phyloP scores from a whole-genome alignment of 2,797 vertebrate species.

The Philypnodon macrostomus region DNA sequence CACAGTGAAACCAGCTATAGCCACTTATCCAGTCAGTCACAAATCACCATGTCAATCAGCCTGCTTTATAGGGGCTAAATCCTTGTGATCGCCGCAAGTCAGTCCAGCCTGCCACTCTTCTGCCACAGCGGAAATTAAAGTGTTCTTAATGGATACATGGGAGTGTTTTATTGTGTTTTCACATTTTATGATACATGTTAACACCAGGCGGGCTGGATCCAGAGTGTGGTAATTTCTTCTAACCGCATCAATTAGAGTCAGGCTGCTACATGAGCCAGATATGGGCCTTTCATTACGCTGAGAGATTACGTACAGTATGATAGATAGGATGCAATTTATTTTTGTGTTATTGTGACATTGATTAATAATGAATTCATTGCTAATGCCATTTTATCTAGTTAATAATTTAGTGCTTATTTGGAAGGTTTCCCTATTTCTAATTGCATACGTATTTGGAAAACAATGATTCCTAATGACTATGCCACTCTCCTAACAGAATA shows the following conservation, averaged over 20 bases:
- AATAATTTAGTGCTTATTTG: constrained; percentile 21
- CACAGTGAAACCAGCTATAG: constrained; percentile 45
- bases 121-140: constrained; percentile 61
- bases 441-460: neutral
- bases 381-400: constrained; percentile 17
- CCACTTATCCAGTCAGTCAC: constrained; percentile 69
- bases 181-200: constrained; percentile 69
- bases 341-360: constrained; percentile 31
- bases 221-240: constrained; percentile 56
- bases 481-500: constrained; percentile 1
- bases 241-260: constrained; percentile 58
- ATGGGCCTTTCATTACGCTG: constrained; percentile 53
- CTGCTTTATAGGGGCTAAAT: constrained; percentile 62
- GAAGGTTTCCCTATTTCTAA: constrained; percentile 7
- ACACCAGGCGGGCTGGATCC: constrained; percentile 41
- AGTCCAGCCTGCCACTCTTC: constrained; percentile 55
- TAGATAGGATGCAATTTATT: constrained; percentile 47
- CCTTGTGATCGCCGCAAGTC: constrained; percentile 55
- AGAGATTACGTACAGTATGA: constrained; percentile 43
- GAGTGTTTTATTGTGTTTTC: constrained; percentile 69
- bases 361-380: constrained; percentile 37
- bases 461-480: neutral
- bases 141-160: constrained; percentile 56
- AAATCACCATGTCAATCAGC: constrained; percentile 71
- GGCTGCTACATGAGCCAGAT: constrained; percentile 38